These are phyloP conservation scores for Calameuta idolon DNA, from an alignment of 2,888 invertebrate species.

Conservation along the genomic window DNA sequence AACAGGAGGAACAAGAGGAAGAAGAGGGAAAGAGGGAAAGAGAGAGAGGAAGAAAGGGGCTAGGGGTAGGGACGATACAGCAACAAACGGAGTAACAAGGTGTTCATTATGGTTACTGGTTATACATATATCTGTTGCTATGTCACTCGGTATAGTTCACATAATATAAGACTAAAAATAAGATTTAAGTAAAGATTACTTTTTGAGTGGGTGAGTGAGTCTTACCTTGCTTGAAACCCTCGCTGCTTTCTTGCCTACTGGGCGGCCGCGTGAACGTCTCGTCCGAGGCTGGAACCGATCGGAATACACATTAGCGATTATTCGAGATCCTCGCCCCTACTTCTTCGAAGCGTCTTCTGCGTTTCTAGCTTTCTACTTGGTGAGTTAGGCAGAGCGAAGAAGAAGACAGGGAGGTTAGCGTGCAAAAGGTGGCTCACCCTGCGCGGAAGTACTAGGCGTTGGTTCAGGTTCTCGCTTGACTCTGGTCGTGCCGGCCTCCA, in stretches of 20 bases:
- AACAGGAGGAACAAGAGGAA: too few species aligned
- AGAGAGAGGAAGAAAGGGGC: too few species aligned
- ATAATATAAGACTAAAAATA: constrained; percentile 11
- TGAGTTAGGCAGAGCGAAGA: too few species aligned
- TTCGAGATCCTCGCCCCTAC: too few species aligned
- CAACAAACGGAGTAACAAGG: too few species aligned
- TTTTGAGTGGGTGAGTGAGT: constrained; percentile 36
- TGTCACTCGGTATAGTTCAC: constrained; percentile 38
- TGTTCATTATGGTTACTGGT: too few species aligned
- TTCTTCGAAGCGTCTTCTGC: too few species aligned
- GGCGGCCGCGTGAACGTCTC: constrained; percentile 66
- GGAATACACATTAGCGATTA: not conserved
- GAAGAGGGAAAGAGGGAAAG: too few species aligned
- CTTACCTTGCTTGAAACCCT: constrained; percentile 65
- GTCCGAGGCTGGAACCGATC: constrained; percentile 55
- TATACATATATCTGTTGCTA: constrained; percentile 27
- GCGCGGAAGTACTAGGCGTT: constrained; percentile 66
- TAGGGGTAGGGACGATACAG: too few species aligned
- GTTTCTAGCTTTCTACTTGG: too few species aligned
- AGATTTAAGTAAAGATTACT: constrained; percentile 19
- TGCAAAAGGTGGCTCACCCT: constrained; percentile 51
- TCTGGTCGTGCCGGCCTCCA: constrained; percentile 51
- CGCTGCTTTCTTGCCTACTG: constrained; percentile 63
- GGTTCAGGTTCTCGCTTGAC: constrained; percentile 67
- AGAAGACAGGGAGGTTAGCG: not conserved